These are phyloP conservation scores for Sebastes goodei DNA, from an alignment of 2,797 vertebrate species.

Conservation along the genomic window DNA sequence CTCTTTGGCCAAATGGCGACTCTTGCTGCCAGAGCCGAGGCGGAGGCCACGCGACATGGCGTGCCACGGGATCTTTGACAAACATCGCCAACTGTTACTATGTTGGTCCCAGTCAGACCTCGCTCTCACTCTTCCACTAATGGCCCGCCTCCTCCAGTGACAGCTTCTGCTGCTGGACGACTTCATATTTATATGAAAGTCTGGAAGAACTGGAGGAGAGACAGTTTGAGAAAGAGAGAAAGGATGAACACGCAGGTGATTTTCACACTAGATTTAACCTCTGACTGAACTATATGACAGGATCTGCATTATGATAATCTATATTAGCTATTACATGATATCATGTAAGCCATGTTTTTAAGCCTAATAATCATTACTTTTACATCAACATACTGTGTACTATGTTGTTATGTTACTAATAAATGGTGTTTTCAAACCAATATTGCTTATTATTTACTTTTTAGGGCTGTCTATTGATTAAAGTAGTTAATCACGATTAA, in stretches of 20 bases:
- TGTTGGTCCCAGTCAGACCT: not conserved
- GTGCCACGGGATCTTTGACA: not conserved
- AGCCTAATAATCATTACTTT: not conserved
- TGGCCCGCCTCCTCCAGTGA: not conserved
- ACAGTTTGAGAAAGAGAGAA: not conserved
- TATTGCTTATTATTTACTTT: not conserved
- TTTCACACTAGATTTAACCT: not conserved
- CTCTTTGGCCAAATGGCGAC: not conserved
- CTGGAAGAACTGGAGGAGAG: not conserved
- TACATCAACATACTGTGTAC: not conserved
- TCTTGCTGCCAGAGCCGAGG: not conserved
- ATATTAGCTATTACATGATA: not conserved
- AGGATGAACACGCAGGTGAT: not conserved
- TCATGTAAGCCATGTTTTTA: not conserved
- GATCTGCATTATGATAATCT: not conserved
- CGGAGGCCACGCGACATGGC: not conserved
- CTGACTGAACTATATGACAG: not conserved
- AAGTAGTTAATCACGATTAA: too few species aligned
- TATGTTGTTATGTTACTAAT: not conserved
- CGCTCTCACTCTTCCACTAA: constrained; percentile 11
- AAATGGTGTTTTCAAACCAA: not conserved
- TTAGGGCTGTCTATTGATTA: too few species aligned
- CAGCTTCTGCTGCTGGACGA: constrained; percentile 9
- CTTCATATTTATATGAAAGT: not conserved
- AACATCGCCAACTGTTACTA: constrained; percentile 10